Base-by-base conservation (phyloP, 1,140 invertebrate genomes). In the Ceratina japonica region DNA sequence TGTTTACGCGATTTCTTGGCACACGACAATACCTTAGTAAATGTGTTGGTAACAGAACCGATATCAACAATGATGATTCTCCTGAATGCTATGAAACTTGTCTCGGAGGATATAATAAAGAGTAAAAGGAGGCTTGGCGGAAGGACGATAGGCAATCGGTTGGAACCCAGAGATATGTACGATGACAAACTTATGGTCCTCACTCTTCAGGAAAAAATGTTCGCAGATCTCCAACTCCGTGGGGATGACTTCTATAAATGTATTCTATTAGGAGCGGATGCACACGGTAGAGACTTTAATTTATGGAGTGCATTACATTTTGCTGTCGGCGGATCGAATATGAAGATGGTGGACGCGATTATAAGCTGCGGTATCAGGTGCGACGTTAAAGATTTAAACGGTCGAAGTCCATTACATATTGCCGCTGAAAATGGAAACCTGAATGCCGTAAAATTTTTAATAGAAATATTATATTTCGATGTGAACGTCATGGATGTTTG, bases 21-120 rank as follows among this genome's bases (percentile, higher is more conserved):
- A 92, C 93, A 20, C 89, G 93, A 4, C 83, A 94, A 70, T 91
- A 93, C 80, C 91, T 92, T 80, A 91, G 92, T 49, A 91, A 91
- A 27, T 92, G 92, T 88, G 92, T 92, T 86, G 91, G 92, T 20
- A 91, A 91, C 85, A 90, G 93, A 90, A 92, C 92, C 82, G 52
- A n/a, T n/a, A n/a, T n/a, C n/a, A n/a, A 83, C 49, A 20, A 72
- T 70, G 62, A 61, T 61, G 27, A 62, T 72, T 68, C 83, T 64
- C 65, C 77, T 52, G 24, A 92, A 82, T 58, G 78, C 62, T 70
- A 74, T 56, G 64, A 81, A 71, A 69, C 70, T 76, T 22, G 72
- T 59, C 68, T 77, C 74, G 61, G 75, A 76, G 68, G 64, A 70
- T 52, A 72, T 78, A 54, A 22, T 52, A 18, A 75, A 27, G 54